Conservation (phyloP, 2,888 invertebrate genomes). For the Parnassius mnemosyne region DNA sequence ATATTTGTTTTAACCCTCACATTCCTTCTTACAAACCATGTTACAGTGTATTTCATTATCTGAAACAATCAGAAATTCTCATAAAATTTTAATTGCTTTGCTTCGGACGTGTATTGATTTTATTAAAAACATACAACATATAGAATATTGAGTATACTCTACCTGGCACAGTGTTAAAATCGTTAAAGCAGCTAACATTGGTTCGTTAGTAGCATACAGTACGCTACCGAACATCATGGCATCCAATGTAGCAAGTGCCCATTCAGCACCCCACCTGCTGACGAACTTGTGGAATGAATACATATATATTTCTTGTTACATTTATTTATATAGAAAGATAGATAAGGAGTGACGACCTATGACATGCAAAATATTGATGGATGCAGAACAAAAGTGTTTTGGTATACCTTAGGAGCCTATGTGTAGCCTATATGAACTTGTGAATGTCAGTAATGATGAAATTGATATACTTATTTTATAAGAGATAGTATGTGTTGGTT, state of each 20-base stretch:
- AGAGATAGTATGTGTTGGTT: too few species aligned
- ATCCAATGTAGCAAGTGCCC: conserved; percentile 85
- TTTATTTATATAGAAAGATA: neutral
- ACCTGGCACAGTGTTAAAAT: conserved; percentile 81
- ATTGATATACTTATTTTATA: too few species aligned
- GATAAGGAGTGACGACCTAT: too few species aligned
- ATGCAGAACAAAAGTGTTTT: too few species aligned
- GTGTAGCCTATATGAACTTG: too few species aligned
- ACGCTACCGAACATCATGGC: conserved; percentile 83
- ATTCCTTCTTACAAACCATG: conserved; percentile 50
- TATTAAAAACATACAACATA: neutral
- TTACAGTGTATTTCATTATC: conserved; percentile 46
- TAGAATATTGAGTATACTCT: neutral
- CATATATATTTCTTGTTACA: too few species aligned
- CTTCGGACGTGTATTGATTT: neutral
- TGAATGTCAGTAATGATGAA: too few species aligned
- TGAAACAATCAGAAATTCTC: conserved; percentile 38
- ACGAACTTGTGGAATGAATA: too few species aligned
- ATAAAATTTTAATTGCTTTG: conserved; percentile 20
- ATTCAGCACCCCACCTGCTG: conserved; percentile 86
- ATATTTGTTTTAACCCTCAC: conserved; percentile 44
- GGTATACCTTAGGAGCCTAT: too few species aligned
- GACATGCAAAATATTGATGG: too few species aligned
- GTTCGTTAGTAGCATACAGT: conserved; percentile 78
- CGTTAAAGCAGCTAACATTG: conserved; percentile 80